phyloP scores from a whole-genome alignment of 2,797 vertebrate species.

The Macropus fuliginosus region DNA sequence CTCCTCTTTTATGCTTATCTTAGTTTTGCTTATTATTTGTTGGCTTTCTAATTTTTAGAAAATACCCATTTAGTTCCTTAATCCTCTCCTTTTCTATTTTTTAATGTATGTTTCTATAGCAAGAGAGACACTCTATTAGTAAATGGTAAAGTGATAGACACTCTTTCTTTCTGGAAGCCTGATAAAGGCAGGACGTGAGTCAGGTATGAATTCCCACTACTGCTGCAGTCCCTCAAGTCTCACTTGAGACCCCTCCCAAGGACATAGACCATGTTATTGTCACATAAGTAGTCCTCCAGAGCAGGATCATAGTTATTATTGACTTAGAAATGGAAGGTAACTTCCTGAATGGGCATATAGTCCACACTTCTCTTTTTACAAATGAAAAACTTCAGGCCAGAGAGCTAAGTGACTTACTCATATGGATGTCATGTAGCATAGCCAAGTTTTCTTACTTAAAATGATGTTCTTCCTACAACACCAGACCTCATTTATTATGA shows the following conservation, averaged over 20 bases:
- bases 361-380: not conserved
- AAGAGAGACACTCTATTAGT: not conserved
- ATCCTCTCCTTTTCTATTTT: not conserved
- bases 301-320: not conserved
- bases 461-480: not conserved
- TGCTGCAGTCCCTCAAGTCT: not conserved
- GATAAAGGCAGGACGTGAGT: not conserved
- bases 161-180: not conserved
- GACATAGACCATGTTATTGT: not conserved
- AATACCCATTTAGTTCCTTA: not conserved
- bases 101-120: not conserved
- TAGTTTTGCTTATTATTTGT: not conserved
- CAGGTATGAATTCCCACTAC: not conserved
- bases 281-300: not conserved
- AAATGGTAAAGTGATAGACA: not conserved
- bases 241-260: not conserved
- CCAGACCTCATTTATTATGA: not conserved
- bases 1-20: not conserved
- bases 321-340: not conserved
- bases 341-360: not conserved
- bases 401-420: not conserved
- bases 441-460: not conserved
- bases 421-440: not conserved
- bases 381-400: not conserved
- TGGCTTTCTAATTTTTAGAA: not conserved